Evolutionary conservation across 2,113 vertebrate genomes (phyloP).

Genomic region (Myotis lucifugus): DNA sequence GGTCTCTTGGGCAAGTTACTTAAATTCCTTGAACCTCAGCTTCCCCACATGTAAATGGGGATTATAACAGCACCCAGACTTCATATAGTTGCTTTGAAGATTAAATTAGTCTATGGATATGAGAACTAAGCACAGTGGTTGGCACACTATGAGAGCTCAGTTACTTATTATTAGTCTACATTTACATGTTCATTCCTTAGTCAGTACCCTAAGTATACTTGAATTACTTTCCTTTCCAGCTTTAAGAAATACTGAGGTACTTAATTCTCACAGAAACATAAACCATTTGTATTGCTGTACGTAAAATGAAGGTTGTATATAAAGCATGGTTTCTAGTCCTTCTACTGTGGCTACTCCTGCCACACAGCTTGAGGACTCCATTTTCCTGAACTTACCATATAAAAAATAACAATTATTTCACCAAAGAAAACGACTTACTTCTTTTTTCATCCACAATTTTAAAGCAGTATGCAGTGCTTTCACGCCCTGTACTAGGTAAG

Average conservation of each 20-base stretch:
- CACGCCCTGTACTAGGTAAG: conserved; percentile 94
- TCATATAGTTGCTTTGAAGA: not conserved
- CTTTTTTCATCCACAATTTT: conserved; percentile 97
- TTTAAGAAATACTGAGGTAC: not conserved
- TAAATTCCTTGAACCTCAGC: not conserved
- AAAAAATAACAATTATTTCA: conserved; percentile 15
- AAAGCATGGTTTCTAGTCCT: not conserved
- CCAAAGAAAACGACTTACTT: conserved; percentile 85
- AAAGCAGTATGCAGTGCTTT: conserved; percentile 96
- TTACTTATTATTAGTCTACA: not conserved
- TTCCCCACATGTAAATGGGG: not conserved
- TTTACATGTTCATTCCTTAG: not conserved
- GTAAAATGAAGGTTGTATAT: not conserved
- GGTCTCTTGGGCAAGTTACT: not conserved
- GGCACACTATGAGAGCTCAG: not conserved
- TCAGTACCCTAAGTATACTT: not conserved
- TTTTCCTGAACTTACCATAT: not conserved
- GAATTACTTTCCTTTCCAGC: conserved; percentile 5
- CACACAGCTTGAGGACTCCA: not conserved
- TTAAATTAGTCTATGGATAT: not conserved
- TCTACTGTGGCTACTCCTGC: not conserved
- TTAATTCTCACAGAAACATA: conserved; percentile 21
- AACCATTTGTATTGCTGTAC: not conserved
- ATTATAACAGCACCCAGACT: not conserved
- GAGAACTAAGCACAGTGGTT: not conserved